Conservation (phyloP, 2,113 vertebrate genomes). For the Butorides virescens region DNA sequence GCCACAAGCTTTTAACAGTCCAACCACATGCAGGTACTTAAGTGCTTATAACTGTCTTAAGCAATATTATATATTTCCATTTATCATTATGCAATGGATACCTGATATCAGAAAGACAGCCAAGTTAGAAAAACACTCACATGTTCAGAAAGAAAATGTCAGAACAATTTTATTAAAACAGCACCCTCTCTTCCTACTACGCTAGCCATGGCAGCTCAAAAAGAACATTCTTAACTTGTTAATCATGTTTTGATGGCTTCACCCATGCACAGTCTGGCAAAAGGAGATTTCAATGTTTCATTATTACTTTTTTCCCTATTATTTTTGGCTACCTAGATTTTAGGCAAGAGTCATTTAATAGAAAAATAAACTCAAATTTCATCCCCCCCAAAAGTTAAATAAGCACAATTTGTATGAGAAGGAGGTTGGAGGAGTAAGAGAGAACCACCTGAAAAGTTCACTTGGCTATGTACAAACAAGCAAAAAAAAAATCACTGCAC, state of each 20-base stretch:
- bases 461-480: slow-evolving; percentile 32
- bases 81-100: background rate
- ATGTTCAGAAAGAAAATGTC: background rate
- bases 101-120: background rate
- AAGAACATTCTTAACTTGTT: background rate
- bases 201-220: background rate
- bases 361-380: background rate
- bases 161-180: background rate
- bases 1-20: background rate
- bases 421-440: background rate
- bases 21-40: background rate
- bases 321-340: background rate
- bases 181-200: background rate
- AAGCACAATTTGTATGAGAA: background rate
- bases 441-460: background rate
- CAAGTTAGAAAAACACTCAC: background rate
- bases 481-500: background rate
- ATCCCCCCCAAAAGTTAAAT: background rate
- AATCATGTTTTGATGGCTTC: background rate
- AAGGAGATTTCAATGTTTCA: background rate
- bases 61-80: background rate
- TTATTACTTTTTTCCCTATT: background rate
- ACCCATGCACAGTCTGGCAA: background rate
- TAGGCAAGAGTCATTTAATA: background rate
- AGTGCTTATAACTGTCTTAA: background rate